phyloP scores from a whole-genome alignment of 2,113 vertebrate genomes.

The Caretta caretta region DNA sequence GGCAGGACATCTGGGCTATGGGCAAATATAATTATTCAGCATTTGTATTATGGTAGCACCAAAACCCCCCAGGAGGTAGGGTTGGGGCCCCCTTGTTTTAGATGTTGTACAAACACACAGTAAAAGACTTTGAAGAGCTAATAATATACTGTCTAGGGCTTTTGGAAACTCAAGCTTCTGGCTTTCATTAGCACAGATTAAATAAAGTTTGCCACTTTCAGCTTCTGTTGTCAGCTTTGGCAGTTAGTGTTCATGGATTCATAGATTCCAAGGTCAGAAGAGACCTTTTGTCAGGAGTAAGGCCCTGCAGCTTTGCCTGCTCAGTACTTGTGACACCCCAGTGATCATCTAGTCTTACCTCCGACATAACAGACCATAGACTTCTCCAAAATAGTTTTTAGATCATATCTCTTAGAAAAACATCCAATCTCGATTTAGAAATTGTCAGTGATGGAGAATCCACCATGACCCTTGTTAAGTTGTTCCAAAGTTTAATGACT shows the following conservation, averaged over 20 bases:
- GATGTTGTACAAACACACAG: not conserved
- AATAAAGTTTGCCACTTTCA: not conserved
- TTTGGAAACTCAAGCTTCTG: not conserved
- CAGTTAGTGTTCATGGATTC: not conserved
- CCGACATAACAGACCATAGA: too few species aligned
- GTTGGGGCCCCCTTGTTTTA: not conserved
- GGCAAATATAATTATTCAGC: not conserved
- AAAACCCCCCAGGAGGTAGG: not conserved
- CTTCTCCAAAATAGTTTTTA: too few species aligned
- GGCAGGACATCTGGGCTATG: not conserved
- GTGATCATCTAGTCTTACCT: too few species aligned
- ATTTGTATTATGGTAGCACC: not conserved
- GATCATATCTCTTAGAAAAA: too few species aligned
- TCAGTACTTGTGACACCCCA: too few species aligned
- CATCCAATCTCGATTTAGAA: too few species aligned
- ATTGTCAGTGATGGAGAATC: too few species aligned
- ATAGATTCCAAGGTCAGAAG: too few species aligned
- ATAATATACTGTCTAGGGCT: not conserved
- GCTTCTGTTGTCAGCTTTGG: not conserved
- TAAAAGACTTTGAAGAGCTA: not conserved
- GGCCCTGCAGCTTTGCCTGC: too few species aligned
- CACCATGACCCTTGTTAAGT: too few species aligned
- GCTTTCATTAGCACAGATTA: not conserved
- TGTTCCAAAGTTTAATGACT: too few species aligned
- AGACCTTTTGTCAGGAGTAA: too few species aligned